Percentiles rank a stretch among this genome's conserved stretches.
phyloP scores from a whole-genome alignment of 2,888 invertebrate species.

The Abrostola tripartita region DNA sequence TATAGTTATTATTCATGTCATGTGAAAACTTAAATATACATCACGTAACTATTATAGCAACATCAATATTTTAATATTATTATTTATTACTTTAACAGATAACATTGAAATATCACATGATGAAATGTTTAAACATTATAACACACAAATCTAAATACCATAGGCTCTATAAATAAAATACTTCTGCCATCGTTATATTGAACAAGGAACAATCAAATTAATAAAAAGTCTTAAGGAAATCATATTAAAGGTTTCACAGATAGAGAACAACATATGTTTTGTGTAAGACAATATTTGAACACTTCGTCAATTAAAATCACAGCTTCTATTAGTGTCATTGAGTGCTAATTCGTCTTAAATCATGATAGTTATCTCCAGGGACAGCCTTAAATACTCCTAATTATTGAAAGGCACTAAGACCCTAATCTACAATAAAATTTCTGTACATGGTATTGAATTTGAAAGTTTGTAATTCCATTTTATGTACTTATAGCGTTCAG shows the following conservation, averaged over 20 bases:
- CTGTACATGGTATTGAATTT: conserved; percentile 75
- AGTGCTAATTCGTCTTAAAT: conserved; percentile 41
- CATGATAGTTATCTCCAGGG: conserved; percentile 42
- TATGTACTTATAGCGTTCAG: conserved; percentile 63
- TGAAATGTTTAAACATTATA: conserved; percentile 81
- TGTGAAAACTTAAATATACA: conserved; percentile 78
- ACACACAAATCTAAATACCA: conserved; percentile 74
- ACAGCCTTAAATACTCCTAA: conserved; percentile 77
- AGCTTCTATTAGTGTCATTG: conserved; percentile 52
- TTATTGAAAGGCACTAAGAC: conserved; percentile 85
- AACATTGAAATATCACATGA: conserved; percentile 88
- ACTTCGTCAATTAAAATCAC: conserved; percentile 58
- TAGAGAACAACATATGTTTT: conserved; percentile 13
- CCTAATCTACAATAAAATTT: conserved; percentile 84
- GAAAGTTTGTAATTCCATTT: conserved; percentile 60
- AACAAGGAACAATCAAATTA: conserved; percentile 66
- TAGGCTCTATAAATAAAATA: conserved; percentile 66
- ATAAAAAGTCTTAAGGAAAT: conserved; percentile 31
- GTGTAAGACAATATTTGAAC: conserved; percentile 33
- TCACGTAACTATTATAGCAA: conserved; percentile 75
- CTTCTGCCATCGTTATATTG: conserved; percentile 55
- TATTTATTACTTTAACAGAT: conserved; percentile 85
- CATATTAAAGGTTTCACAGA: conserved; percentile 16
- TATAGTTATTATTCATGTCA: conserved; percentile 76
- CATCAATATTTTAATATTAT: conserved; percentile 72